Evolutionary conservation across 2,113 vertebrate genomes (phyloP), one percentile per base, ranked within the genome.

Genomic region (Mirza zaza): DNA sequence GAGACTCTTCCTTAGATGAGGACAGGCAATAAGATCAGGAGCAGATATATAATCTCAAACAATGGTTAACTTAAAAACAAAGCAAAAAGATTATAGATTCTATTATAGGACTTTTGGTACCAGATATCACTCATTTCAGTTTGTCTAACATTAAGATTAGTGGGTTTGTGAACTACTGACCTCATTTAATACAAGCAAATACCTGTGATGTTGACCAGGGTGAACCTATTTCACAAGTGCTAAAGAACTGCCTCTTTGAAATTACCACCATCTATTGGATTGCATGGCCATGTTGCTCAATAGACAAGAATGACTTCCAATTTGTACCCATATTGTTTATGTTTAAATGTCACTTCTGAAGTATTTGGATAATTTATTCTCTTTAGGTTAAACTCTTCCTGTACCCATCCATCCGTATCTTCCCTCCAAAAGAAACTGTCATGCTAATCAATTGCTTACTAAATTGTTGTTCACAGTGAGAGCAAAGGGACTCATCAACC

Each of bases 241-340:
- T 90, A 8, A 87, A 89, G n/a, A 71, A 52, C n/a, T 93, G 20
- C 14, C 9, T 82, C 83, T 86, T 86, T 50, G 36, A 97, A 97
- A 95, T 75, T 55, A 73, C 20, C 45, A 90, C 29, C 34, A 15
- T 86, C 65, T 87, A 39, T 18, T 84, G 27, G n/a, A 93, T 70
- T 92, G 12, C 4, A 76, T 8, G 10, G 80, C 42, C 39, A 73
- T 48, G 71, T 39, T 32, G 79, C 57, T 95, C 67, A 36, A 57
- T 39, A 61, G 80, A 75, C 36, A 84, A 76, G 63, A 90, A 88
- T 50, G 27, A 93, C 39, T 93, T 93, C 61, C 32, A 80, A 32
- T 79, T 90, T 65, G 25, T 95, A 85, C n/a, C 63, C 18, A 88
- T 55, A 86, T 77, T 65, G 29, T 82, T 95, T 87, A 70, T 71